phyloP scores from a whole-genome alignment of 2,113 vertebrate genomes.

The Rhadina sibilatrix region DNA sequence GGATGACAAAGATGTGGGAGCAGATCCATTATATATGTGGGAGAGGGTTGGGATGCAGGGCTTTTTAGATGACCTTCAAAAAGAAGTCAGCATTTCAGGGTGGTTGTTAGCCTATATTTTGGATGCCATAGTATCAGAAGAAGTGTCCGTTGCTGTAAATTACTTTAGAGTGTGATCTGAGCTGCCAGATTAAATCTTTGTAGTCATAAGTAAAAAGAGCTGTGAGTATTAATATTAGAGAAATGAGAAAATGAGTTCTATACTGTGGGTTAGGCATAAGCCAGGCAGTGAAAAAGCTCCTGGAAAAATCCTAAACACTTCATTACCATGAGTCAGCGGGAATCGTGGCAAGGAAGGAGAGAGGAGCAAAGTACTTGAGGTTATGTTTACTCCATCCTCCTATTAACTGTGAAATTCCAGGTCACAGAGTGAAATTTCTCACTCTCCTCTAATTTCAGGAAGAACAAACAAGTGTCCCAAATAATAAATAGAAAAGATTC shows the following conservation, averaged over 20 bases:
- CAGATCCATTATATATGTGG: not conserved
- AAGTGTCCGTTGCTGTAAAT: not conserved
- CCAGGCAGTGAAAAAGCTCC: not conserved
- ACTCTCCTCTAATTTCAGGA: not conserved
- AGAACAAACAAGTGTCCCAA: not conserved
- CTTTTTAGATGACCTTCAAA: not conserved
- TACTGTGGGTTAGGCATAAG: not conserved
- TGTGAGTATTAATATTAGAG: not conserved
- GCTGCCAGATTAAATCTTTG: not conserved
- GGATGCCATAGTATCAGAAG: not conserved
- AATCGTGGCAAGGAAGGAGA: not conserved
- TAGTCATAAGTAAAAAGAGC: not conserved
- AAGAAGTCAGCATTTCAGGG: not conserved
- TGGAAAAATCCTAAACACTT: conserved; percentile 18
- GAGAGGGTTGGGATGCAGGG: not conserved
- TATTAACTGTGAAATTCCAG: conserved; percentile 19
- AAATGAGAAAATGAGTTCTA: not conserved
- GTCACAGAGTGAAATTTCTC: not conserved
- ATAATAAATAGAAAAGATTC: not conserved
- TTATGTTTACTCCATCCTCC: not conserved
- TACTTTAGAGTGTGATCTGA: not conserved
- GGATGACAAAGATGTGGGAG: not conserved
- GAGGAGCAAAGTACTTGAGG: conserved; percentile 18
- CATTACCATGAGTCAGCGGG: not conserved
- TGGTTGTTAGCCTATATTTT: not conserved